Percentiles rank a stretch among this genome's conserved stretches.
phyloP scores from a whole-genome alignment of 2,113 vertebrate genomes.

The Cyprinodon brontotheroides region DNA sequence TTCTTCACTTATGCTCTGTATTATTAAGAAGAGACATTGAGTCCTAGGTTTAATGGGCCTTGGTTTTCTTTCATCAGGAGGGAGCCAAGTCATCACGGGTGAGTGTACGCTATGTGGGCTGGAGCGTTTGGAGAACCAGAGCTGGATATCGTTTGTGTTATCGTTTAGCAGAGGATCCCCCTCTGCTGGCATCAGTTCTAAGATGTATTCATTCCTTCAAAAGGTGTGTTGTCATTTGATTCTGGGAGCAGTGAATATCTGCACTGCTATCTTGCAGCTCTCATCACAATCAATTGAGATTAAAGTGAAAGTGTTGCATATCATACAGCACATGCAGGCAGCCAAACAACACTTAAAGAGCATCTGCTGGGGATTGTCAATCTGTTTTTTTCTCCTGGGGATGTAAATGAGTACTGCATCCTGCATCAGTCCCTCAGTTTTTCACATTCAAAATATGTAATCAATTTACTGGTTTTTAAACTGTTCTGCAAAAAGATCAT shows the following conservation, averaged over 20 bases:
- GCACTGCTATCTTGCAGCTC: conserved; percentile 56
- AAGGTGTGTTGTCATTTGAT: conserved; percentile 54
- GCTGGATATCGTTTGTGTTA: no score
- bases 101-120: conserved; percentile 67
- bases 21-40: conserved; percentile 79
- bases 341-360: conserved; percentile 42
- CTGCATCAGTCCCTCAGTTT: conserved; percentile 1
- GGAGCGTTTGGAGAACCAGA: conserved; percentile 52
- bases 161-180: conserved; percentile 69
- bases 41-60: conserved; percentile 69
- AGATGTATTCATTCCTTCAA: conserved; percentile 58
- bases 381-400: conserved; percentile 48
- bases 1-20: conserved; percentile 61
- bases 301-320: conserved; percentile 57
- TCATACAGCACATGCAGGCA: conserved; percentile 44
- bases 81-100: conserved; percentile 65
- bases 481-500: conserved; percentile 20
- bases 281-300: conserved; percentile 51
- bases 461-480: no score
- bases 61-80: conserved; percentile 74
- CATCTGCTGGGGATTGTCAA: conserved; percentile 53
- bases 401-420: conserved; percentile 29
- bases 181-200: conserved; percentile 54
- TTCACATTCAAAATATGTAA: not conserved
- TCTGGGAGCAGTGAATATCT: conserved; percentile 25